Percentiles rank a stretch among this genome's conserved stretches.
Conservation (phyloP, 2,888 invertebrate genomes). For the Thymelicus sylvestris region DNA sequence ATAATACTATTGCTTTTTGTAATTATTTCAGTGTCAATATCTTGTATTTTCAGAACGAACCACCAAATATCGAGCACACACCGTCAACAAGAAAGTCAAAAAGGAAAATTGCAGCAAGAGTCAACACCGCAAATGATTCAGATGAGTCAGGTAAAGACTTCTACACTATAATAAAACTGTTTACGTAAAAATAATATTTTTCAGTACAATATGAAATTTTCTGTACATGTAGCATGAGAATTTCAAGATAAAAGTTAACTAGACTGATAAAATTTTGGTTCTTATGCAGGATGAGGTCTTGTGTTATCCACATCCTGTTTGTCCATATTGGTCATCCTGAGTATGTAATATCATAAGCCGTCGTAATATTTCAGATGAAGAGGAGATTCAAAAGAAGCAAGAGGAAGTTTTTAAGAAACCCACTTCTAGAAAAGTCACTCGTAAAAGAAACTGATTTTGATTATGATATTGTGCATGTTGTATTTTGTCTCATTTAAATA, state of each 20-base stretch:
- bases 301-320: too few species aligned
- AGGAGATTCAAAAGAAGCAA: slow-evolving; percentile 65
- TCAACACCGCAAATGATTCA: slow-evolving; percentile 57
- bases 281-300: too few species aligned
- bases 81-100: slow-evolving; percentile 71
- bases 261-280: too few species aligned
- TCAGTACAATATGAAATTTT: too few species aligned
- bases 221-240: too few species aligned
- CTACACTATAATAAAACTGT: slow-evolving; percentile 4
- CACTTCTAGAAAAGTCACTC: slow-evolving; percentile 63
- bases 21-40: not conserved
- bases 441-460: slow-evolving; percentile 62
- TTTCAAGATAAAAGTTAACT: too few species aligned
- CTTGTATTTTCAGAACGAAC: slow-evolving; percentile 64
- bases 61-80: slow-evolving; percentile 59
- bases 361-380: slow-evolving; percentile 63
- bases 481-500: too few species aligned
- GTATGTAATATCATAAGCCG: too few species aligned
- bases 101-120: slow-evolving; percentile 59
- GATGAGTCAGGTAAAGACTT: slow-evolving; percentile 71
- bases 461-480: not conserved
- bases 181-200: too few species aligned
- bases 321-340: too few species aligned
- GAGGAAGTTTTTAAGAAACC: slow-evolving; percentile 80
- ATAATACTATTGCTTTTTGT: too few species aligned